Evolutionary conservation across 2,113 vertebrate genomes (phyloP).

Genomic region (Chelonoidis abingdonii): DNA sequence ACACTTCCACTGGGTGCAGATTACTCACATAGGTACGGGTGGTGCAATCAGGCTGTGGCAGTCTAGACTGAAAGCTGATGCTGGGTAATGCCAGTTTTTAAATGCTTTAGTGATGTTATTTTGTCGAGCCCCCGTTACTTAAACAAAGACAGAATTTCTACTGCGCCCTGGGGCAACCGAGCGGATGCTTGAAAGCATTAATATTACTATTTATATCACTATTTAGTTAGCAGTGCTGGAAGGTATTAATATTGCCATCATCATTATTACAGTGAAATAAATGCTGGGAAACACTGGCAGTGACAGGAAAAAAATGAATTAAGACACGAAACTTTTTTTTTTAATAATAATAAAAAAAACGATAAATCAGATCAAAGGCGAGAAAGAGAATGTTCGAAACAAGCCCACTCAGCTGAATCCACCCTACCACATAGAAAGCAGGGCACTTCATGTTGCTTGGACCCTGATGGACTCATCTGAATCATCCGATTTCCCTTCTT

Average conservation of each 20-base stretch:
- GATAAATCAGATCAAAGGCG: slow-evolving; percentile 55
- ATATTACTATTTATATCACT: slow-evolving; percentile 78
- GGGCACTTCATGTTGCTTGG: slow-evolving; percentile 71
- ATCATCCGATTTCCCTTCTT: slow-evolving; percentile 72
- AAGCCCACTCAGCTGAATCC: neutral
- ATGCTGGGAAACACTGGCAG: slow-evolving; percentile 60
- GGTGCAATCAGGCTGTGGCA: neutral
- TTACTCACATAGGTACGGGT: neutral
- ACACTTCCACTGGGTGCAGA: neutral
- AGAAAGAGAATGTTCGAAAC: slow-evolving; percentile 57
- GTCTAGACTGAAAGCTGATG: neutral
- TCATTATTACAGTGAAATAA: slow-evolving; percentile 74
- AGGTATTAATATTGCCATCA: slow-evolving; percentile 76
- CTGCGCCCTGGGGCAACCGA: slow-evolving; percentile 61
- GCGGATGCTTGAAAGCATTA: slow-evolving; percentile 73
- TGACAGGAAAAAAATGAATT: slow-evolving; percentile 52
- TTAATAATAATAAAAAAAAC: slow-evolving; percentile 46
- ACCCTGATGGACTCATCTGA: slow-evolving; percentile 63
- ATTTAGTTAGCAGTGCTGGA: slow-evolving; percentile 76
- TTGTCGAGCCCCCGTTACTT: slow-evolving; percentile 65
- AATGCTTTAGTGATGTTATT: slow-evolving; percentile 66
- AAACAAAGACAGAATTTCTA: slow-evolving; percentile 76
- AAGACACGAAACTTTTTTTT: slow-evolving; percentile 24
- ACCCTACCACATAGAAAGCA: slow-evolving; percentile 23
- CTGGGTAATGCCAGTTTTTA: neutral